phyloP scores from a whole-genome alignment of 2,888 invertebrate species.

The Drosophila pseudotakahashii region DNA sequence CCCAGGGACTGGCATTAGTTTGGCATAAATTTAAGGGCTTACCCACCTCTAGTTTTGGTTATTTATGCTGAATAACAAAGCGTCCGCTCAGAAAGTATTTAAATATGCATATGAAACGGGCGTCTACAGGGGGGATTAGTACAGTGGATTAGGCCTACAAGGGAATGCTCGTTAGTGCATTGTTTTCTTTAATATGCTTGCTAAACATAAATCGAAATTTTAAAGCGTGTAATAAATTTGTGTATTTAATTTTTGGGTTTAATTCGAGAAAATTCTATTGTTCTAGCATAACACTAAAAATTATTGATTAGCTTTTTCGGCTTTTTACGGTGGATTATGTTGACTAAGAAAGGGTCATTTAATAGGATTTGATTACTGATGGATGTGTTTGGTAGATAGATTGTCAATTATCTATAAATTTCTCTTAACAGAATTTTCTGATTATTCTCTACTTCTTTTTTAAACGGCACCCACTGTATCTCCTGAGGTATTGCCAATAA shows the following conservation, averaged over 20 bases:
- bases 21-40: conserved; percentile 60
- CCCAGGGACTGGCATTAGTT: conserved; percentile 64
- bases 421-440: too few species aligned
- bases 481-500: conserved; percentile 23
- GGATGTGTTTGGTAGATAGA: too few species aligned
- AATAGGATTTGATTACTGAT: too few species aligned
- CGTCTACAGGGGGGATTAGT: conserved; percentile 10
- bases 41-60: conserved; percentile 21
- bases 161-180: background rate
- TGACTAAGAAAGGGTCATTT: background rate
- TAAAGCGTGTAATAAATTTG: background rate
- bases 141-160: conserved; percentile 19
- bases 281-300: background rate
- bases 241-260: conserved; percentile 11
- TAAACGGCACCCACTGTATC: conserved; percentile 10
- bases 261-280: background rate
- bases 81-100: conserved; percentile 45
- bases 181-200: background rate
- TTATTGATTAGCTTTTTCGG: background rate
- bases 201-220: background rate
- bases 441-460: too few species aligned
- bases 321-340: background rate
- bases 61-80: conserved; percentile 63
- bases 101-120: conserved; percentile 49
- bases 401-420: too few species aligned